Base-by-base conservation (phyloP, 1,140 invertebrate genomes). In the Triops cancriformis region DNA sequence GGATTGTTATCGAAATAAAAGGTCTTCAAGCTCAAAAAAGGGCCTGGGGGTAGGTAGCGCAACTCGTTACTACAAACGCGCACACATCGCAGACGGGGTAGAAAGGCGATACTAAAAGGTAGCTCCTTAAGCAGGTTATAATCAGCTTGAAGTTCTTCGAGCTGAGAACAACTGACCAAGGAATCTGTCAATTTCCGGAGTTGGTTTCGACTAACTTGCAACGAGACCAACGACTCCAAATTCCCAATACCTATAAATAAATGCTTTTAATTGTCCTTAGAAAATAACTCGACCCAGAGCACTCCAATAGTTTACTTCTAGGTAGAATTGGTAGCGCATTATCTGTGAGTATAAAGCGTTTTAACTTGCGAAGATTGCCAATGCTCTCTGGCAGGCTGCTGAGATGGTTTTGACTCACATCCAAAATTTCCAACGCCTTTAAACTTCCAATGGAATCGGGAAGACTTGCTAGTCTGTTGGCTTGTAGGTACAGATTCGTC, bases 401-500 rank as follows among this genome's bases (percentile, higher is more conserved):
- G 10, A 79, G n/a, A 9, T 51, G 26, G n/a, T 79, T 79, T 23
- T 79, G 76, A 73, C 78, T 79, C 26, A 79, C 64, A 31, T 79
- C 78, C 26, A 79, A 73, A 0, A 43, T 73, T 72, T 78, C 37
- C 31, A 79, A 77, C 28, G 27, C 51, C 1, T 14, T 51, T 26
- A 79, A 28, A 37, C 31, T 51, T 14, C 75, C 45, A 43, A 79
- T 77, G 7, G 75, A 51, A 26, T 79, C 72, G n/a, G 78, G 76
- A 14, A 79, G 72, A 18, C 72, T 31, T 43, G 73, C 73, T 23
- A 79, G 37, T 31, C 31, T 12, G 42, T 79, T 79, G 26, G 78
- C 78, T 74, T 77, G 76, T 10, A 79, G 72, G 26, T 79, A 79
- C 26, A 79, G 37, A n/a, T 79, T 79, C n/a, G 78, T 79, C 72